Base-by-base conservation (phyloP, 2,113 vertebrate genomes). In the Sceloporus tristichus region DNA sequence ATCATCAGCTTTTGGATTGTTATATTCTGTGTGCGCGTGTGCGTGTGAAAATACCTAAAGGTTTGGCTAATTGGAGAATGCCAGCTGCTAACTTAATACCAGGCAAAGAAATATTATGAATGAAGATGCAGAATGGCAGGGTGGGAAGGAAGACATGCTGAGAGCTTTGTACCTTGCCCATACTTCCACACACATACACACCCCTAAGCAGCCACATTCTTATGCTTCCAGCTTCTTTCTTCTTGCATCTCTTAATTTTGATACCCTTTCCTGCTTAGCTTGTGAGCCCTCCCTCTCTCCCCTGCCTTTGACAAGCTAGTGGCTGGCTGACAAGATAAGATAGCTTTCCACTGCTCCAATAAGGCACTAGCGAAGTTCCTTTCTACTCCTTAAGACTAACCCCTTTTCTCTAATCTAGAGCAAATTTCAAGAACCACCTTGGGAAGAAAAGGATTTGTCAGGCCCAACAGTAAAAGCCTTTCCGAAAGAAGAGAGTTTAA, bases 391-490 rank as follows among this genome's bases (percentile, higher is more conserved):
- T 94, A 91, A 91, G 53, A 96, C 95, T 97, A 97, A 97, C 95
- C 92, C 86, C 0, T 97, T 95, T 96, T 97, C 96, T 97, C 96
- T 96, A 94, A 97, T 97, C 95, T 96, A 97, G 97, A 97, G 93
- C 95, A 97, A 97, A 95, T 92, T 96, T 96, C 91, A 94, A 95
- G 94, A 96, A 73, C 95, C 92, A 88, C 79, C 88, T 94, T 95
- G 92, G 95, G 95, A 96, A 96, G 96, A 97, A 89, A 96, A 95
- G 94, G 92, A 81, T 94, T 87, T 94, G 87, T 95, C 89, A 96
- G 92, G 89, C 87, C 93, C 95, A 84, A 94, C 96, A 92, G 89
- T 95, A 88, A 95, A 95, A 91, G 53, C 92, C 89, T 94, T 90
- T 87, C 92, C 85, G 91, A 96, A 95, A 86, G 96, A 96, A 94